These are phyloP conservation scores for Cyrtodaria siliqua DNA, from an alignment of 2,888 invertebrate species.

Conservation along the genomic window DNA sequence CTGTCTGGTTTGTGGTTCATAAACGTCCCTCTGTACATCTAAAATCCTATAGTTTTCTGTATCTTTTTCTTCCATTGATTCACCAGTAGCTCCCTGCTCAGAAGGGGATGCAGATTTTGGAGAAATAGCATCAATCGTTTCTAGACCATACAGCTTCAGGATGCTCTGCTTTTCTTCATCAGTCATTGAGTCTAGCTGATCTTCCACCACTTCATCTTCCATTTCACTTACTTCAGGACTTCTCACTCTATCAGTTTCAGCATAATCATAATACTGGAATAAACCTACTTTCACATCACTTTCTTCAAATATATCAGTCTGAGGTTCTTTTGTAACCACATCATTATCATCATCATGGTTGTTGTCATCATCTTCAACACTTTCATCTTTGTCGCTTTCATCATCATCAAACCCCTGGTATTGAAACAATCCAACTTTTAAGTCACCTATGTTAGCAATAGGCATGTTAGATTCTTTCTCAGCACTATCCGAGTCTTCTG, in stretches of 20 bases:
- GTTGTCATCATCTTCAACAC: neutral
- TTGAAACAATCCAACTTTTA: slow-evolving; percentile 57
- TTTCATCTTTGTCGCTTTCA: slow-evolving; percentile 7
- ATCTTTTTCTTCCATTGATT: slow-evolving; percentile 17
- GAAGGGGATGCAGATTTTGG: slow-evolving; percentile 54
- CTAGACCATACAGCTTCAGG: slow-evolving; percentile 50
- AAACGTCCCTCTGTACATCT: slow-evolving; percentile 60
- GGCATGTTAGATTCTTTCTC: slow-evolving; percentile 3
- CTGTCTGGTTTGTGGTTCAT: slow-evolving; percentile 52
- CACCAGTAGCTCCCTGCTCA: slow-evolving; percentile 17
- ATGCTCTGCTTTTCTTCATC: slow-evolving; percentile 49
- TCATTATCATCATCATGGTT: neutral
- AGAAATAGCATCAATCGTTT: slow-evolving; percentile 39
- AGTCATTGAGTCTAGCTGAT: slow-evolving; percentile 31
- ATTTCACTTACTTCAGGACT: slow-evolving; percentile 47
- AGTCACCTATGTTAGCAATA: slow-evolving; percentile 23
- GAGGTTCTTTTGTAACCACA: neutral
- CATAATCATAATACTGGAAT: slow-evolving; percentile 48
- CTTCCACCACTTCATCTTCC: slow-evolving; percentile 35
- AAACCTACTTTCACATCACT: slow-evolving; percentile 47
- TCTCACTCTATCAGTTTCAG: slow-evolving; percentile 16
- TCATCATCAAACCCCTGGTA: slow-evolving; percentile 43
- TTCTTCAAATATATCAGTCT: neutral
- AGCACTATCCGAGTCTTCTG: too few relatives aligned
- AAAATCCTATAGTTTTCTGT: slow-evolving; percentile 7